Evolutionary conservation across 2,888 invertebrate species (phyloP).

Genomic region (Sussaba pulchella): DNA sequence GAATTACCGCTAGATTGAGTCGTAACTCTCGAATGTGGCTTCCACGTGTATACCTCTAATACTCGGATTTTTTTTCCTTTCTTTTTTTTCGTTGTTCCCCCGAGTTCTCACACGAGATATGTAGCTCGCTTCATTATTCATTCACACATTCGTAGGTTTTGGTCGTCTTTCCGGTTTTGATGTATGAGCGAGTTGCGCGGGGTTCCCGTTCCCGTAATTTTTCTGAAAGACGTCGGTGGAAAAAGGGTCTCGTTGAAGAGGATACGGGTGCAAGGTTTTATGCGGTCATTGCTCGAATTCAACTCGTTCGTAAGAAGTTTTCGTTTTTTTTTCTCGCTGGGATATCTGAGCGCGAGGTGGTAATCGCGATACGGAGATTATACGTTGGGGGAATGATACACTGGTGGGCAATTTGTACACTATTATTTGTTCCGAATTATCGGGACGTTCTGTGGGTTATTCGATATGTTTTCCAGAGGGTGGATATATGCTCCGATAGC

Average conservation of each 20-base stretch:
- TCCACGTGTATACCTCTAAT: conserved; percentile 62
- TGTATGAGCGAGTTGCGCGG: neutral
- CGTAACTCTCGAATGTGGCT: conserved; percentile 53
- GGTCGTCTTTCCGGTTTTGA: conserved; percentile 43
- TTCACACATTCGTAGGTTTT: conserved; percentile 59
- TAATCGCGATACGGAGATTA: conserved; percentile 26
- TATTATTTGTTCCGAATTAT: conserved; percentile 33
- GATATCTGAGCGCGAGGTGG: conserved; percentile 23
- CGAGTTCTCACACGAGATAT: conserved; percentile 59
- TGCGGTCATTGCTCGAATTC: conserved; percentile 42
- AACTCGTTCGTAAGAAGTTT: conserved; percentile 24
- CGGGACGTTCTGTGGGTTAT: conserved; percentile 34
- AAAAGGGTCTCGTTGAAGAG: conserved; percentile 27
- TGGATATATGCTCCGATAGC: conserved; percentile 45
- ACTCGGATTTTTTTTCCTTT: conserved; percentile 20
- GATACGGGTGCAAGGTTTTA: neutral
- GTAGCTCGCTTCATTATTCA: conserved; percentile 52
- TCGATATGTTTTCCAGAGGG: conserved; percentile 62
- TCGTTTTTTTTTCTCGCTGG: conserved; percentile 7
- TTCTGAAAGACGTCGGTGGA: conserved; percentile 21
- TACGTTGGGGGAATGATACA: conserved; percentile 29
- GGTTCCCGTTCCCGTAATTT: neutral
- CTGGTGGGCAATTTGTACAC: neutral
- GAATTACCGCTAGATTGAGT: conserved; percentile 25
- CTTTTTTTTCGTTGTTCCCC: conserved; percentile 59